Evolutionary conservation across 1,140 invertebrate species (phyloP).

Genomic region (Drosophila busckii): DNA sequence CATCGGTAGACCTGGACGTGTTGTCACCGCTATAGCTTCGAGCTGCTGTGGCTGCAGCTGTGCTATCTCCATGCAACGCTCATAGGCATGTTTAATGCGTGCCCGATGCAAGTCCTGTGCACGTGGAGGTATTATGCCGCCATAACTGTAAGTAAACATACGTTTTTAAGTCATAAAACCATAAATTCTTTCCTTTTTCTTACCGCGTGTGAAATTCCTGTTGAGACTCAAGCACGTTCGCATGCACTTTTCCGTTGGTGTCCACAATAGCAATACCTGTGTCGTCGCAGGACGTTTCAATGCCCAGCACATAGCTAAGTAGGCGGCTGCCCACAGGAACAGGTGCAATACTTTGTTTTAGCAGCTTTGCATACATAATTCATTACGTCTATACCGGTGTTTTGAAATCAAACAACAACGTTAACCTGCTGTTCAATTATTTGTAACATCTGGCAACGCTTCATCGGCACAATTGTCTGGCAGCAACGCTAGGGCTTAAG

Average conservation of each 20-base stretch:
- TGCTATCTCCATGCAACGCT: slow-evolving; percentile 84
- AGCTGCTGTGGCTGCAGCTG: slow-evolving; percentile 86
- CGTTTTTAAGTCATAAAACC: too few species aligned
- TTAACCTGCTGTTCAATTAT: neutral
- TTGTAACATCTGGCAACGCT: slow-evolving; percentile 12
- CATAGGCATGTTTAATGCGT: slow-evolving; percentile 88
- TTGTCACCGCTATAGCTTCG: slow-evolving; percentile 94
- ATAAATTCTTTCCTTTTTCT: slow-evolving; percentile 10
- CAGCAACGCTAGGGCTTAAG: neutral
- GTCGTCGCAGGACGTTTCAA: slow-evolving; percentile 99
- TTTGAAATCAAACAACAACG: slow-evolving; percentile 16
- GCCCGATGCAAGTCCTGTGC: slow-evolving; percentile 89
- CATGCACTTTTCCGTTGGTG: slow-evolving; percentile 85
- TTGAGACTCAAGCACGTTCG: slow-evolving; percentile 90
- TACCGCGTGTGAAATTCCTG: slow-evolving; percentile 86
- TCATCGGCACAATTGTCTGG: neutral
- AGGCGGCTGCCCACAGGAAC: neutral
- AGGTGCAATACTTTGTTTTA: neutral
- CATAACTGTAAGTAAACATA: slow-evolving; percentile 83
- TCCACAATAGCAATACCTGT: slow-evolving; percentile 93
- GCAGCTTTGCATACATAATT: slow-evolving; percentile 21
- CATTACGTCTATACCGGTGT: slow-evolving; percentile 7
- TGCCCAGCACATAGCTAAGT: slow-evolving; percentile 84
- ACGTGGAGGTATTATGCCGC: slow-evolving; percentile 93
- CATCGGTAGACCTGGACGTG: slow-evolving; percentile 89